Percentiles rank a stretch among this genome's conserved stretches.
Evolutionary conservation across 2,797 vertebrate species (phyloP).

Genomic region (Hylomyscus alleni): DNA sequence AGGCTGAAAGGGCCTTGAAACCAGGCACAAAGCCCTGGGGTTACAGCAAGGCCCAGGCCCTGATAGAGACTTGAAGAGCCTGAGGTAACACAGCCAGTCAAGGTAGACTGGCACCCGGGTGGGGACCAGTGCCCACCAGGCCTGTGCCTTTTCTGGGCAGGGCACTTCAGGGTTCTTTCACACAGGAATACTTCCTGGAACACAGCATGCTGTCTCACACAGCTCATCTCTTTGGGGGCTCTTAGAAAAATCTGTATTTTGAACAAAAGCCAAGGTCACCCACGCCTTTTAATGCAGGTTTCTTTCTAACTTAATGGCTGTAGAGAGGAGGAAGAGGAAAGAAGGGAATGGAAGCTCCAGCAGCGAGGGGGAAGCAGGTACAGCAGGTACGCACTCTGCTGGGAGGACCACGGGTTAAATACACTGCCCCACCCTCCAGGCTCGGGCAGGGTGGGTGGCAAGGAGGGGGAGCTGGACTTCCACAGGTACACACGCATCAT

Average conservation of each 20-base stretch:
- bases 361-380: not conserved
- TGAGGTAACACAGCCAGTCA: not conserved
- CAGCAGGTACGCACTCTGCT: not conserved
- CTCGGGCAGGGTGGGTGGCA: too few relatives aligned
- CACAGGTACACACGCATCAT: not conserved
- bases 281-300: not conserved
- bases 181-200: not conserved
- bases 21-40: not conserved
- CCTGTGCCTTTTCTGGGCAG: not conserved
- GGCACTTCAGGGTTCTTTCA: not conserved
- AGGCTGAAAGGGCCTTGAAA: not conserved
- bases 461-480: not conserved
- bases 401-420: not conserved
- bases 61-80: not conserved
- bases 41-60: not conserved
- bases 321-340: not conserved
- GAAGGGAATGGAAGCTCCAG: not conserved
- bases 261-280: constrained; percentile 25
- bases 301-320: not conserved
- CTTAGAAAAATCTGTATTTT: not conserved
- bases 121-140: not conserved
- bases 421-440: not conserved
- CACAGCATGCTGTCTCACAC: not conserved
- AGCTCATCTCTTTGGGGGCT: not conserved
- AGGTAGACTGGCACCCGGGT: not conserved